A percentile compares a stretch with the other conserved stretches of the same genome.
phyloP scores from a whole-genome alignment of 2,113 vertebrate species.

The Nesoenas mayeri region DNA sequence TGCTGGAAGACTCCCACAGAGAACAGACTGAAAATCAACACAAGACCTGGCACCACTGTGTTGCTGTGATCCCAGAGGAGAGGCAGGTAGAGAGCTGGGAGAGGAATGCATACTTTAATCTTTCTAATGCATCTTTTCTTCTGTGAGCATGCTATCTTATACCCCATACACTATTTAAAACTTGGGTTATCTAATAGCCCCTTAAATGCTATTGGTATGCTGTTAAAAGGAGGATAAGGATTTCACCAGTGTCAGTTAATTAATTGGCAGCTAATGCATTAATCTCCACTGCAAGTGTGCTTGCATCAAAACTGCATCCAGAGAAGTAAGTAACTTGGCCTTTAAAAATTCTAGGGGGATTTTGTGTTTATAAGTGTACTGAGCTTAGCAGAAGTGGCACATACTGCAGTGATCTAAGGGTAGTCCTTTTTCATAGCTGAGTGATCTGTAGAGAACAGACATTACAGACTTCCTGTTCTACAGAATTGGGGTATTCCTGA shows the following conservation, averaged over 20 bases:
- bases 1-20: background rate
- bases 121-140: conserved; percentile 7
- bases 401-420: background rate
- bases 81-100: background rate
- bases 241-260: background rate
- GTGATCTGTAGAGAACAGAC: background rate
- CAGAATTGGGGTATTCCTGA: background rate
- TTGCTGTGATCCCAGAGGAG: conserved; percentile 17
- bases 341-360: background rate
- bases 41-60: background rate
- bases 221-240: background rate
- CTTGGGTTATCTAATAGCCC: background rate
- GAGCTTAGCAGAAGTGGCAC: background rate
- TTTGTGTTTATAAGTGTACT: background rate
- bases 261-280: background rate
- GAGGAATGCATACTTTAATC: background rate
- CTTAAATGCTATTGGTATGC: background rate
- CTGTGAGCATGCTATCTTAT: background rate
- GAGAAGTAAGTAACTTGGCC: background rate
- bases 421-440: background rate
- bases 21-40: conserved; percentile 19
- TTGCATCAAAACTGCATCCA: background rate
- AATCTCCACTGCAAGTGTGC: background rate
- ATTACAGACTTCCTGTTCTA: background rate
- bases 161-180: background rate